Percentiles rank a stretch among this genome's conserved stretches.
These are phyloP conservation scores for Pterobdella sp. DNA, from an alignment of 2,888 invertebrate genomes.

Conservation along the genomic window DNA sequence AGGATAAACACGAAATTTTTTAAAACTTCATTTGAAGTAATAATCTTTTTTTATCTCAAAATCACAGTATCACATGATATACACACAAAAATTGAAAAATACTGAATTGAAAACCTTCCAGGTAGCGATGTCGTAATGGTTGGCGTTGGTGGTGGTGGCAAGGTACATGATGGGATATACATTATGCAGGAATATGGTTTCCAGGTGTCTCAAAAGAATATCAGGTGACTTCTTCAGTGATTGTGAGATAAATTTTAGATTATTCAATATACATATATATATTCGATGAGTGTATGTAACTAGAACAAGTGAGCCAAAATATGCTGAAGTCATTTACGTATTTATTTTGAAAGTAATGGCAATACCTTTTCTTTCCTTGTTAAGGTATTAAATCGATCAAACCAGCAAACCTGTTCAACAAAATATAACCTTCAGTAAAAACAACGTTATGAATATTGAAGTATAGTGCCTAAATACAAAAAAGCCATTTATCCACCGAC, in stretches of 20 bases:
- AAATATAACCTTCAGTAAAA: too few relatives aligned
- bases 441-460: too few relatives aligned
- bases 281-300: background rate
- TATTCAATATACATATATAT: background rate
- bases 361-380: background rate
- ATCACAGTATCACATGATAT: background rate
- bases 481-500: too few relatives aligned
- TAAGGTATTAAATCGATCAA: background rate
- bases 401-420: background rate
- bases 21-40: too few relatives aligned
- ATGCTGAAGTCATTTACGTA: background rate
- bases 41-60: too few relatives aligned
- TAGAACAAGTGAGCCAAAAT: too few relatives aligned
- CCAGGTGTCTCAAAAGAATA: background rate
- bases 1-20: too few relatives aligned
- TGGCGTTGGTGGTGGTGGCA: background rate
- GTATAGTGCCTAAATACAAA: too few relatives aligned
- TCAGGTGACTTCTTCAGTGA: constrained; percentile 7
- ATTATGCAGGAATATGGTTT: background rate
- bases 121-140: background rate
- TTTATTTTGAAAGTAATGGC: too few relatives aligned
- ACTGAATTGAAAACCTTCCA: background rate
- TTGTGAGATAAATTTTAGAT: background rate
- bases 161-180: background rate
- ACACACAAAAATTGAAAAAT: background rate